phyloP scores from a whole-genome alignment of 2,888 invertebrate species.

The Dendrolimus houi region DNA sequence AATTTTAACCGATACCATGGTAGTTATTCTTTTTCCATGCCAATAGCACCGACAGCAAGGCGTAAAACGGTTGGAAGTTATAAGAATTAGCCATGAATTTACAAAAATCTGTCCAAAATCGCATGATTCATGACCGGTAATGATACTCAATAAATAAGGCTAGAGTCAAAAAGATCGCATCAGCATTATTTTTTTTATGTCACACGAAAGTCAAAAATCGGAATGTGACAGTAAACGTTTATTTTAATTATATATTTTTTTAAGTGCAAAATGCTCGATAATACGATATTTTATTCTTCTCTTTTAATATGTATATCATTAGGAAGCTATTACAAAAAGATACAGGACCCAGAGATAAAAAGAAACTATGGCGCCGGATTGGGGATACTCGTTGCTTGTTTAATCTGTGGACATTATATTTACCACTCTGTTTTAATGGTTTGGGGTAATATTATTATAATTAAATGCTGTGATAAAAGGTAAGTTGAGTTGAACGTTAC shows the following conservation, averaged over 20 bases:
- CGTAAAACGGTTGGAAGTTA: no score
- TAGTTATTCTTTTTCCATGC: no score
- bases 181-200: no score
- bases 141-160: no score
- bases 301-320: slow-evolving; percentile 70
- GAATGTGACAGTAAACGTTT: slow-evolving; percentile 2
- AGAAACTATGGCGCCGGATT: slow-evolving; percentile 77
- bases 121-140: no score
- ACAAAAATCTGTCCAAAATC: no score
- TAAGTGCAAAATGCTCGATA: slow-evolving; percentile 22
- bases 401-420: slow-evolving; percentile 78
- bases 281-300: slow-evolving; percentile 37
- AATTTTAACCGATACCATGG: no score
- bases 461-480: slow-evolving; percentile 74
- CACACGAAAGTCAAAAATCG: neutral
- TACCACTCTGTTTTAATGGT: slow-evolving; percentile 77
- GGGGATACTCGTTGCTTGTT: slow-evolving; percentile 73
- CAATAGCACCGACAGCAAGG: no score
- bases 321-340: slow-evolving; percentile 76
- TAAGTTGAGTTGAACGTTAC: slow-evolving; percentile 17
- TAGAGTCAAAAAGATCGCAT: no score
- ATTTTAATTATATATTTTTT: slow-evolving; percentile 4
- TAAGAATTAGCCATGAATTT: no score
- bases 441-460: slow-evolving; percentile 77
- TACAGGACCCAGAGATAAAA: slow-evolving; percentile 63